Evolutionary conservation across 2,797 vertebrate species (phyloP), one percentile per base, ranked within the genome.

Genomic region (Manis crassicaudata): DNA sequence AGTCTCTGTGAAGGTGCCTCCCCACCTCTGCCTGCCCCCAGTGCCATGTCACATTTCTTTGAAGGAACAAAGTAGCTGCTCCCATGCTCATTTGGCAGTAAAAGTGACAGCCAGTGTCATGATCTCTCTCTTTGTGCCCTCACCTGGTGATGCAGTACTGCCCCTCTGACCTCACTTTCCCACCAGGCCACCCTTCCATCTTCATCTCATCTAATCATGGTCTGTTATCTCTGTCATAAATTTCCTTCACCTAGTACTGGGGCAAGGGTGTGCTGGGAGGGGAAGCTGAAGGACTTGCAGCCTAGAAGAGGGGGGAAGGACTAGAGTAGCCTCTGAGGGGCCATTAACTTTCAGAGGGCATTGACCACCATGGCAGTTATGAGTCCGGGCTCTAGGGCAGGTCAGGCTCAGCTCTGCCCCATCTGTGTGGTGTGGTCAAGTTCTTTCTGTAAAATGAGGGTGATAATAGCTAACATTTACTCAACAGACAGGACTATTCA

Each of bases 21-120:
- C 1, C 16, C 13, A 0, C 3, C 25, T 21, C 40, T 25, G n/a
- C 23, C 58, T 1, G 1, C 13, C 10, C 27, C 21, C 23, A 14
- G 3, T 7, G 50, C 35, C 35, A 50, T 27, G 73, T 54, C 52
- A 40, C 14, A 40, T 18, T 21, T 50, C 65, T 84, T 3, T 16
- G 29, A 60, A 62, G 52, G 77, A 62, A 58, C 63, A 81, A 76
- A 75, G 43, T 29, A 32, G n/a, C 60, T 4, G 2, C 72, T 35
- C 67, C 50, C 11, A 40, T 10, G 54, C 23, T 54, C 10, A 4
- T 25, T 6, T 7, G 63, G 35, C 70, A 6, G 40, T 35, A 40
- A 40, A 11, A 37, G 18, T 56, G 76, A 58, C 8, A 4, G 54
- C 62, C 62, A 13, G 11, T 9, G 7, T 23, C 35, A 3, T 4